Percentiles rank a stretch among this genome's conserved stretches.
Conservation (phyloP, 2,888 invertebrate genomes). For the Mactromeris polynyma region DNA sequence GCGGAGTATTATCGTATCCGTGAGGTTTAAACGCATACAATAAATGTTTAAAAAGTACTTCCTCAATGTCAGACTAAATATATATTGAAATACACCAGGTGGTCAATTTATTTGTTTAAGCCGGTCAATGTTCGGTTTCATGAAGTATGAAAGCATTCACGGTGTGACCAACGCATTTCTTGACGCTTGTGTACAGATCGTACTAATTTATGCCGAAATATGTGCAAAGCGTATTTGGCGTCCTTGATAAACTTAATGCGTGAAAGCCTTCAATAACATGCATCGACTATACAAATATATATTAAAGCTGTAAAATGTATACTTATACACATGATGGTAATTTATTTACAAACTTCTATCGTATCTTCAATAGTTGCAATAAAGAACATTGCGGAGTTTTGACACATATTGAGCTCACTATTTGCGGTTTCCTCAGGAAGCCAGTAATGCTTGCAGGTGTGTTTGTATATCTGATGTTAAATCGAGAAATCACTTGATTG, state of each 20-base stretch:
- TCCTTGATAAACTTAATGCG: neutral
- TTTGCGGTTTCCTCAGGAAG: neutral
- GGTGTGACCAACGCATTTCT: neutral
- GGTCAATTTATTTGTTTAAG: neutral
- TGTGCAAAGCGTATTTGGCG: neutral
- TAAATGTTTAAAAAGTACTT: neutral
- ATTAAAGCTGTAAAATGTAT: neutral
- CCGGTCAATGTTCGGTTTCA: neutral
- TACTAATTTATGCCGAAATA: neutral
- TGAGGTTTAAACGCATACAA: neutral
- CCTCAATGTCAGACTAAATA: slow-evolving; percentile 1
- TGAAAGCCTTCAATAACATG: neutral
- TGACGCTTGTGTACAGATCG: neutral
- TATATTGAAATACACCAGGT: neutral
- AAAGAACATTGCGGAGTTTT: neutral
- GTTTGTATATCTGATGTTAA: neutral
- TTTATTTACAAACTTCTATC: neutral
- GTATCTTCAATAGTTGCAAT: neutral
- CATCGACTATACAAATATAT: neutral
- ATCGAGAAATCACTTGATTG: neutral
- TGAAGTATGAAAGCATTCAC: neutral
- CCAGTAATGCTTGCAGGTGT: neutral
- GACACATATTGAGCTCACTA: neutral
- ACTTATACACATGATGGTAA: neutral
- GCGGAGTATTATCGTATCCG: neutral